Conservation (phyloP, 2,113 vertebrate species). For the Xenopus laevis region DNA sequence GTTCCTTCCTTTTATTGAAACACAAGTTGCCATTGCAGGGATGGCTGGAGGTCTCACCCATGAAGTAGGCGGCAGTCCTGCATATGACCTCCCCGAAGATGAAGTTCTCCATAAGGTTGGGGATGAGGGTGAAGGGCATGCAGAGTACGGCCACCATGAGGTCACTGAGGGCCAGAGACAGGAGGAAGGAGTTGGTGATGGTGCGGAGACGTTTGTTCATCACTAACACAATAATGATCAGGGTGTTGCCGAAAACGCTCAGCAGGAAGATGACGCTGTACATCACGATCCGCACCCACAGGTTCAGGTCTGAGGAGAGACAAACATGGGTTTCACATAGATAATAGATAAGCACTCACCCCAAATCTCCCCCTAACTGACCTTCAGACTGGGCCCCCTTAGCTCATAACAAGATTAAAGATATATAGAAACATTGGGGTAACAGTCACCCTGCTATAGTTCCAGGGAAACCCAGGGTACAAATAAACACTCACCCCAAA, state of each 20-base stretch:
- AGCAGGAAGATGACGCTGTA: conserved; percentile 84
- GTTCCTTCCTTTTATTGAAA: too few relatives aligned
- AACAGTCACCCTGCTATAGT: too few relatives aligned
- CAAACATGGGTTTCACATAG: too few relatives aligned
- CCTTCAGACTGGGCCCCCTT: too few relatives aligned
- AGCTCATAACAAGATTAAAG: too few relatives aligned
- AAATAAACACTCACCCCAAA: too few relatives aligned
- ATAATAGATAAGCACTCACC: too few relatives aligned
- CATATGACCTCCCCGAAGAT: conserved; percentile 89
- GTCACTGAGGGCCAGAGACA: conserved; percentile 90
- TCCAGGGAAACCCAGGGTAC: too few relatives aligned
- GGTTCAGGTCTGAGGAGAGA: conserved; percentile 68
- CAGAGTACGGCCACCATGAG: conserved; percentile 89
- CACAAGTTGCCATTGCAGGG: too few relatives aligned
- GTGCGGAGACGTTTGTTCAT: conserved; percentile 87
- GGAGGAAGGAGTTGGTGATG: conserved; percentile 91
- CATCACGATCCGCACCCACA: conserved; percentile 77
- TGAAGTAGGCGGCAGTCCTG: conserved; percentile 87
- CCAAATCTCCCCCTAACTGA: too few relatives aligned
- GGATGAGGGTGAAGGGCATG: conserved; percentile 93
- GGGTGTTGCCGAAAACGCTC: conserved; percentile 83
- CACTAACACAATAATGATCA: conserved; percentile 84
- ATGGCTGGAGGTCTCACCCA: conserved; percentile 71
- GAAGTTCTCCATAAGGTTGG: conserved; percentile 88
- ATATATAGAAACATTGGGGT: too few relatives aligned